phyloP scores from a whole-genome alignment of 2,888 invertebrate genomes.

The Lysandra bellargus region DNA sequence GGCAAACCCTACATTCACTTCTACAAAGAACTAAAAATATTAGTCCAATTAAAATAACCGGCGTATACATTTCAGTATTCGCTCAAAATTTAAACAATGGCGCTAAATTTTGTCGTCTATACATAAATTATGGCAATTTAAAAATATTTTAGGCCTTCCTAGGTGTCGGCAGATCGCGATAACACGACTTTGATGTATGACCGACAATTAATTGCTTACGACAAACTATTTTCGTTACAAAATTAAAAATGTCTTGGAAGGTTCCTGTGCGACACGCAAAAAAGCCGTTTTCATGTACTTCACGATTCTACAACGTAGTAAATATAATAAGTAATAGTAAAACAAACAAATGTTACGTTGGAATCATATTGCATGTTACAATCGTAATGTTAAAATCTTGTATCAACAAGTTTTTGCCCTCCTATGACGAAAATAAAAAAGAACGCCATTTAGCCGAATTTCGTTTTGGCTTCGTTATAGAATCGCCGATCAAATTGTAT shows the following conservation, averaged over 20 bases:
- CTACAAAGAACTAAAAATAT: neutral
- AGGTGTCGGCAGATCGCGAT: slow-evolving; percentile 12
- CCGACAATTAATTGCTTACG: slow-evolving; percentile 16
- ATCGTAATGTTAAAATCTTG: no score
- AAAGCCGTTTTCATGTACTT: neutral
- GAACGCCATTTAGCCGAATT: no score
- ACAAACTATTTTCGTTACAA: neutral
- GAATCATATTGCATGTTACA: no score
- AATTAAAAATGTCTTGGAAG: slow-evolving; percentile 3
- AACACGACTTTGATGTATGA: slow-evolving; percentile 19
- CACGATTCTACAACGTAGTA: neutral
- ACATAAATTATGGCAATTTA: slow-evolving; percentile 12
- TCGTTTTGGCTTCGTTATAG: no score
- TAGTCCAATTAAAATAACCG: neutral
- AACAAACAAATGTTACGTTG: neutral
- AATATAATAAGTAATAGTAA: no score
- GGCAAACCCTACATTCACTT: no score
- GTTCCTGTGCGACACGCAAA: neutral
- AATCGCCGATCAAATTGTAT: no score
- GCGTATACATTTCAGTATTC: neutral
- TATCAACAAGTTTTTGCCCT: no score
- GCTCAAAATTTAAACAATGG: neutral
- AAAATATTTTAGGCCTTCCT: neutral
- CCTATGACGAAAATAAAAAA: no score
- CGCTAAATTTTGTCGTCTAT: neutral